Base-by-base conservation (phyloP, 2,888 invertebrate species). In the Stenodema calcarata region DNA sequence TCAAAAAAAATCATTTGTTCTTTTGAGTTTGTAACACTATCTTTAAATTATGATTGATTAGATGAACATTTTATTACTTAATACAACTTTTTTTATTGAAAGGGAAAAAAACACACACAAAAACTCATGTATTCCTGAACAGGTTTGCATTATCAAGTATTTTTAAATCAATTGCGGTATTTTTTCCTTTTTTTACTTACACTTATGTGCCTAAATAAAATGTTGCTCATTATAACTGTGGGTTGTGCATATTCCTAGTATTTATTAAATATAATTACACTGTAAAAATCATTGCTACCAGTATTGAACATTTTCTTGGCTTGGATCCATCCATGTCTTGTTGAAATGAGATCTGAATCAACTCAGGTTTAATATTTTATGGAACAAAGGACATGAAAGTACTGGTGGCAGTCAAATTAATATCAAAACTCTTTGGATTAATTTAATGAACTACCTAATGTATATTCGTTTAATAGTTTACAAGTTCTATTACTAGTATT, bases 161-260 rank as follows among this genome's bases (percentile, higher is more conserved):
- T 62, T 62, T 18, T 0, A 23, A 18, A 23, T 62, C 12, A 54
- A 80, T 80, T 12, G 28, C 9, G 50, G 27, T 47, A 30, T 80
- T 80, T 80, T 28, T n/a, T 23, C 23, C 28, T 6, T 80, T 80
- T 80, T 30, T 80, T 54, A 50, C 50, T 80, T 80, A 80, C 80
- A 82, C 82, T 82, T 84, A 84, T 84, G 84, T 84, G 84, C 84
- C 84, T 84, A 75, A 73, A 82, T 62, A 82, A 73, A 84, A 84
- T 84, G 47, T 84, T 84, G 84, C 84, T 84, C 84, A 84, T 84
- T 84, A 84, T 84, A 73, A 84, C 84, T 76, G 73, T 84, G 84
- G 84, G 84, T 84, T 84, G 84, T 84, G 84, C 82, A 82, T 82
- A 82, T 82, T 82, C 82, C 82, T 82, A 82, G 82, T 82, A 82